Evolutionary conservation across 2,797 vertebrate genomes (phyloP).

Genomic region (Buphagus erythrorhynchus): DNA sequence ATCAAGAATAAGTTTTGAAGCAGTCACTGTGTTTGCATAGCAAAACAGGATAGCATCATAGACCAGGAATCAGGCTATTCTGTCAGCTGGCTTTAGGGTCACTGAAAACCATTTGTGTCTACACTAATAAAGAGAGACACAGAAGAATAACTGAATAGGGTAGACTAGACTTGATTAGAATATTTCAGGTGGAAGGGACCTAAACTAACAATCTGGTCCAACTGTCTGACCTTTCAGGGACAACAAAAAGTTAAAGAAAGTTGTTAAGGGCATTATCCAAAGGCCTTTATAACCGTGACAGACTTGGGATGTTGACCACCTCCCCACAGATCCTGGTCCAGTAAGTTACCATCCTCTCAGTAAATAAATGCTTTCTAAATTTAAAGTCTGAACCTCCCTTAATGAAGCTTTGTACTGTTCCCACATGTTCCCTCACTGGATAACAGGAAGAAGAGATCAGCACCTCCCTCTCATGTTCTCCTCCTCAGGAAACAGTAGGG

Average conservation of each 20-base stretch:
- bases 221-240: not conserved
- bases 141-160: not conserved
- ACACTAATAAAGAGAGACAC: not conserved
- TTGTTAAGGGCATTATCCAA: not conserved
- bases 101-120: not conserved
- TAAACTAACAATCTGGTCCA: not conserved
- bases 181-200: not conserved
- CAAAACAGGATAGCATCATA: not conserved
- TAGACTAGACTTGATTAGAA: not conserved
- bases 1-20: not conserved
- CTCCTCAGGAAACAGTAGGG: not conserved
- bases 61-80: not conserved
- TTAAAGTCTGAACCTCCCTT: not conserved
- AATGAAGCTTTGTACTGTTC: not conserved
- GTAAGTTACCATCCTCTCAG: not conserved
- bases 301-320: rapidly evolving
- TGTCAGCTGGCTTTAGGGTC: not conserved
- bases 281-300: not conserved
- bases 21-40: not conserved
- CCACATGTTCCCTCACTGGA: not conserved
- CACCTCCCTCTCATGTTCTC: not conserved
- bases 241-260: not conserved
- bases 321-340: not conserved
- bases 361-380: not conserved
- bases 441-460: not conserved